Percentiles rank a stretch among this genome's conserved stretches.
phyloP scores from a whole-genome alignment of 2,797 vertebrate species.

The Pseudopleuronectes americanus region DNA sequence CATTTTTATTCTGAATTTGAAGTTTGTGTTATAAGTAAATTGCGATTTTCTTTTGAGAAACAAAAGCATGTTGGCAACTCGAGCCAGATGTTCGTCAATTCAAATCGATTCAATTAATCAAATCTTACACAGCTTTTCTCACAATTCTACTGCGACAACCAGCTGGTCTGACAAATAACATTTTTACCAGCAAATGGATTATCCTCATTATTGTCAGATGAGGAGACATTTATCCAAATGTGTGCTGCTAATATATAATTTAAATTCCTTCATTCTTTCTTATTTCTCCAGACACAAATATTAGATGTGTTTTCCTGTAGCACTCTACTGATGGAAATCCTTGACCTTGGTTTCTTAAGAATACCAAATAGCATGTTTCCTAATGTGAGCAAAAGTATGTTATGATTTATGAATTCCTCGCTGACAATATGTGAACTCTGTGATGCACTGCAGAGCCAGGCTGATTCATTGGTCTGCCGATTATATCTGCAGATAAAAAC shows the following conservation, averaged over 20 bases:
- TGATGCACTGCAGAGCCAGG: not conserved
- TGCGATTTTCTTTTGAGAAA: not conserved
- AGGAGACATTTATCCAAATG: not conserved
- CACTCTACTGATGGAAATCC: not conserved
- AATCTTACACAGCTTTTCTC: slow-evolving; percentile 11
- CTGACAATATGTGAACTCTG: slow-evolving; percentile 7
- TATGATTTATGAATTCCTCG: not conserved
- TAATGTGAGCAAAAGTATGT: not conserved
- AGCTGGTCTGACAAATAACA: not conserved
- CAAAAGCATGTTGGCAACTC: not conserved
- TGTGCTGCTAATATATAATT: no score
- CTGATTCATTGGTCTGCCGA: no score
- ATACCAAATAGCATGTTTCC: not conserved
- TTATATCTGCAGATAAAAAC: no score
- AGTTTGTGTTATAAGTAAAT: not conserved
- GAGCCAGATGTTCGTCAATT: not conserved
- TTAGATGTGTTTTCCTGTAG: not conserved
- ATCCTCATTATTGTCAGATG: not conserved
- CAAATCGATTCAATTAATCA: no score
- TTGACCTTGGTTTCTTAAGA: not conserved
- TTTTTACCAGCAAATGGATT: not conserved
- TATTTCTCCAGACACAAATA: not conserved
- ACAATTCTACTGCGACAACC: slow-evolving; percentile 4
- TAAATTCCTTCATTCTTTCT: not conserved
- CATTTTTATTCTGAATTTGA: not conserved